A percentile compares a stretch with the other conserved stretches of the same genome.
phyloP scores from a whole-genome alignment of 1,140 invertebrate genomes.

The Lepidostoma basale region DNA sequence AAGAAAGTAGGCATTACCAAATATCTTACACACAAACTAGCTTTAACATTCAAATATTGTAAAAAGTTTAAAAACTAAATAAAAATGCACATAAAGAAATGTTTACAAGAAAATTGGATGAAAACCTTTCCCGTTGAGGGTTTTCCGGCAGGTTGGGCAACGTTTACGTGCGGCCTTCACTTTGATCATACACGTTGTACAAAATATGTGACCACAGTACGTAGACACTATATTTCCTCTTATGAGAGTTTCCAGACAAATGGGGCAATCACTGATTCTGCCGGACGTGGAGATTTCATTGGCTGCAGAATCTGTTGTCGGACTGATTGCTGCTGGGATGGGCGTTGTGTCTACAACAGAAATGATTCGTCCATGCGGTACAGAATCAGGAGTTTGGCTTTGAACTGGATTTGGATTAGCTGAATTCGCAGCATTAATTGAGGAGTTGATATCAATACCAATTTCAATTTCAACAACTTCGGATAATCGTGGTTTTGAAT shows the following conservation, averaged over 20 bases:
- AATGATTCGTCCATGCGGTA: no score
- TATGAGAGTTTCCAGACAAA: slow-evolving; percentile 34
- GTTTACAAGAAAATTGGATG: slow-evolving; percentile 34
- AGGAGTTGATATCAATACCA: slow-evolving; percentile 1
- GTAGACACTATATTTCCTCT: slow-evolving; percentile 24
- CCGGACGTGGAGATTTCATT: no score
- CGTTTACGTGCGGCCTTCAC: slow-evolving; percentile 28
- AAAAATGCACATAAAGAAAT: no score
- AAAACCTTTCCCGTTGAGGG: slow-evolving; percentile 31
- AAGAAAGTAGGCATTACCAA: no score
- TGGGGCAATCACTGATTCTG: slow-evolving; percentile 34
- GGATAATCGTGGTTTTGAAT: neutral
- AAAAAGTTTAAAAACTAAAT: no score
- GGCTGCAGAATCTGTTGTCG: no score
- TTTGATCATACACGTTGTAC: slow-evolving; percentile 22
- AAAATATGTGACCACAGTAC: slow-evolving; percentile 40
- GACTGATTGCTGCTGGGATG: no score
- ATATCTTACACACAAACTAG: no score
- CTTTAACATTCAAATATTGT: no score
- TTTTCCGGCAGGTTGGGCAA: slow-evolving; percentile 36
- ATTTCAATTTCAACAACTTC: no score
- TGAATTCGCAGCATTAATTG: neutral
- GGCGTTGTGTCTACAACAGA: no score
- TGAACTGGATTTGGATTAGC: neutral
- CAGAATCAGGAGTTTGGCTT: no score